Conservation (phyloP, 2,888 invertebrate genomes). For the Netelia fuscicornis region DNA sequence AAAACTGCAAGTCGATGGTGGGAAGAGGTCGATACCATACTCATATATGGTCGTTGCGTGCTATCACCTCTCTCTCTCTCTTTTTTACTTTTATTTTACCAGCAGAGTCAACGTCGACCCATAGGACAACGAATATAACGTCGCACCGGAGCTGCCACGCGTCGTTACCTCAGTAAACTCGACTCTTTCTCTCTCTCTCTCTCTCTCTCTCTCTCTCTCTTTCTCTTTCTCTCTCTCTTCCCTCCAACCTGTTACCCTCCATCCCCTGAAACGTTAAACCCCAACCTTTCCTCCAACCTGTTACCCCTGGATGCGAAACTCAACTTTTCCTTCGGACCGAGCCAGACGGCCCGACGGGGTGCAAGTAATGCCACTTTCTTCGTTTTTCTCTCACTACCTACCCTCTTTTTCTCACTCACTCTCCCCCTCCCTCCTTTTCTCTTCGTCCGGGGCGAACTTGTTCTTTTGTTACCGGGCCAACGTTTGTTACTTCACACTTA, state of each 20-base stretch:
- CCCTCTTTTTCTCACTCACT: conserved; percentile 9
- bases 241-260: conserved; percentile 43
- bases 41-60: conserved; percentile 38
- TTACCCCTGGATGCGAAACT: conserved; percentile 57
- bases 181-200: conserved; percentile 18
- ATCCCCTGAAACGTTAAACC: background rate
- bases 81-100: conserved; percentile 15
- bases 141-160: conserved; percentile 57
- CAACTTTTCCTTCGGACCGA: conserved; percentile 60
- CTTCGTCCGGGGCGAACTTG: conserved; percentile 25
- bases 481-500: conserved; percentile 63
- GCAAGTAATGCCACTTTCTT: conserved; percentile 55
- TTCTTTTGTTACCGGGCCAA: conserved; percentile 51
- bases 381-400: conserved; percentile 1
- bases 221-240: conserved; percentile 7
- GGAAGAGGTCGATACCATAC: conserved; percentile 28
- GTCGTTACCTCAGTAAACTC: conserved; percentile 61
- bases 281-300: conserved; percentile 50
- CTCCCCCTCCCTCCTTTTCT: background rate
- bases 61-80: background rate
- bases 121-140: conserved; percentile 32
- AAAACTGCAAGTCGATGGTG: conserved; percentile 18
- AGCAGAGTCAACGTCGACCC: background rate
- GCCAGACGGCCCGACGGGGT: conserved; percentile 38
- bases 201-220: conserved; percentile 5